These are phyloP conservation scores for Himantopus leucocephalus DNA, from an alignment of 2,113 vertebrate genomes.

Conservation along the genomic window DNA sequence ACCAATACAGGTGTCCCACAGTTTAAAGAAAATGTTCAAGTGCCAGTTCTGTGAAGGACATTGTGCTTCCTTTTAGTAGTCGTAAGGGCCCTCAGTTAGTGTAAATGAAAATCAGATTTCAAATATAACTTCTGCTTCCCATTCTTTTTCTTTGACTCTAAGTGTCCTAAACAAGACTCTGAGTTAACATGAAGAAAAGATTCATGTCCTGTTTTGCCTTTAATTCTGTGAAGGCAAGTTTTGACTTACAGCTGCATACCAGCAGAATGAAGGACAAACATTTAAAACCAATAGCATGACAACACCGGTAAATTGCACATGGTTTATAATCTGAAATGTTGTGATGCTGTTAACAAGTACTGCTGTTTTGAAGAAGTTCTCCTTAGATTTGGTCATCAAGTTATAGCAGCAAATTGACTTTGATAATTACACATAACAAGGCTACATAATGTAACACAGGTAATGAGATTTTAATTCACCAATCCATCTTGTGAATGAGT, in stretches of 20 bases:
- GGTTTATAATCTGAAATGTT: background rate
- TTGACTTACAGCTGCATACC: background rate
- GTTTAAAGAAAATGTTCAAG: background rate
- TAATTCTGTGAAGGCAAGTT: background rate
- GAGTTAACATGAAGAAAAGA: background rate
- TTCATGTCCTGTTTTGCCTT: background rate
- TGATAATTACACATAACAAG: conserved; percentile 51
- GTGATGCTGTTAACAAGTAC: background rate
- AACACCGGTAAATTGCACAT: background rate
- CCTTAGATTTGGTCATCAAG: background rate
- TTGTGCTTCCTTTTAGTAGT: accelerated
- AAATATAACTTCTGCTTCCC: background rate
- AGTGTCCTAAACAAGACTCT: background rate
- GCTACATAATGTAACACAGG: background rate
- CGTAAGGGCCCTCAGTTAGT: background rate
- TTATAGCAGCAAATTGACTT: conserved; percentile 37
- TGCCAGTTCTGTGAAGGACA: background rate
- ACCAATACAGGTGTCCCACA: background rate
- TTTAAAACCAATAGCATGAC: background rate
- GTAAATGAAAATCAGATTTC: background rate
- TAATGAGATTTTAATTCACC: conserved; percentile 67
- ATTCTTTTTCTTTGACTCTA: background rate
- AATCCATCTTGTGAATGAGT: conserved; percentile 29
- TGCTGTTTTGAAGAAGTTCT: background rate
- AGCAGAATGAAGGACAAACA: background rate